Evolutionary conservation across 2,113 vertebrate species (phyloP).

Genomic region (Pygathrix nemaeus): DNA sequence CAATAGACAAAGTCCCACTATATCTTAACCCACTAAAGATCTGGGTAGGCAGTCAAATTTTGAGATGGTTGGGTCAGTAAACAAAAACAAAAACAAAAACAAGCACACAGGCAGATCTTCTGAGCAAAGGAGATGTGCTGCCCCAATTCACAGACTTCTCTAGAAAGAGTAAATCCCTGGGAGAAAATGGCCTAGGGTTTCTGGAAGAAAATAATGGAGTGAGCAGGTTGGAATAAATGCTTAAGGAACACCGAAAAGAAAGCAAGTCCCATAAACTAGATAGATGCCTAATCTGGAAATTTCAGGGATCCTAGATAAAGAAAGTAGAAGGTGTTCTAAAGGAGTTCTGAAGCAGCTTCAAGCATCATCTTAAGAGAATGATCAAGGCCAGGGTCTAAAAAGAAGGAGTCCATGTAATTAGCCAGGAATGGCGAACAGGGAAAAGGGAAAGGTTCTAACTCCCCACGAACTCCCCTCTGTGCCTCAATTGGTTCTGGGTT

Average conservation of each 20-base stretch:
- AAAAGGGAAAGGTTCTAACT: not conserved
- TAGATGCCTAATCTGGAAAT: not conserved
- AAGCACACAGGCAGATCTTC: not conserved
- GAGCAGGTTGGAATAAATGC: not conserved
- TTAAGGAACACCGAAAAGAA: not conserved
- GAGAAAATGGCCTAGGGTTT: not conserved
- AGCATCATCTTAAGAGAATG: not conserved
- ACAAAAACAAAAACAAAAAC: not conserved
- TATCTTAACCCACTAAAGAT: not conserved
- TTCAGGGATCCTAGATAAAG: not conserved
- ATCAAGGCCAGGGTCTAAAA: not conserved
- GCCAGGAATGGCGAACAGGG: not conserved
- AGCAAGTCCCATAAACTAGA: not conserved
- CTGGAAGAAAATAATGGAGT: not conserved
- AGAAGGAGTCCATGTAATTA: not conserved
- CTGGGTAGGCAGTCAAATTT: not conserved
- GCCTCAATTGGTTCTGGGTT: not conserved
- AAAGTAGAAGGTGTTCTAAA: not conserved
- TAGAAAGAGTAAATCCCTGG: not conserved
- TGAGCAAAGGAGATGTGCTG: not conserved
- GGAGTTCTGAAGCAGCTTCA: not conserved
- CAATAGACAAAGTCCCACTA: not conserved
- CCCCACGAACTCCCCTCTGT: not conserved
- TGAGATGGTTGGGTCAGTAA: not conserved
- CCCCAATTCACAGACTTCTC: not conserved